A percentile compares a stretch with the other conserved stretches of the same genome.
Evolutionary conservation across 2,888 invertebrate genomes (phyloP).

Genomic region (Pandemis heparana): DNA sequence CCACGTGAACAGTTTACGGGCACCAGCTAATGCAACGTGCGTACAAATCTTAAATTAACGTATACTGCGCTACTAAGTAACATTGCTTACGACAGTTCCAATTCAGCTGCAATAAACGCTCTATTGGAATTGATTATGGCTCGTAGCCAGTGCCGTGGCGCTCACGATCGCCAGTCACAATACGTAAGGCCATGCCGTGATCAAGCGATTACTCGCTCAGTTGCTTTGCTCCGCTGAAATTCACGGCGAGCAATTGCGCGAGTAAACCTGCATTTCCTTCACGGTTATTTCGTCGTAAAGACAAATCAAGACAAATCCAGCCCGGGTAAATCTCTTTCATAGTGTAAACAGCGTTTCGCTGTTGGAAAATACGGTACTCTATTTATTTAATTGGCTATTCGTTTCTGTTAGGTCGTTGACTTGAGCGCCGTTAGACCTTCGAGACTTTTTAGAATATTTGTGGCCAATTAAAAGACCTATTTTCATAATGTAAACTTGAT

Average conservation of each 20-base stretch:
- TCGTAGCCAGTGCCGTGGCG: slow-evolving; percentile 49
- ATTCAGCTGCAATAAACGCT: slow-evolving; percentile 48
- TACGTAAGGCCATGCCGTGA: slow-evolving; percentile 35
- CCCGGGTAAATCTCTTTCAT: slow-evolving; percentile 31
- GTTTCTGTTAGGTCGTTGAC: background rate
- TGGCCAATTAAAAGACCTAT: background rate
- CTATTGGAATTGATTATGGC: slow-evolving; percentile 57
- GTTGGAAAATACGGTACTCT: slow-evolving; percentile 4
- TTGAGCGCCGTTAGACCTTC: background rate
- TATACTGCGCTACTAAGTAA: background rate
- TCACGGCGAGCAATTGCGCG: slow-evolving; percentile 41
- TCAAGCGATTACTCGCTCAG: slow-evolving; percentile 41
- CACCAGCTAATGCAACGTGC: too few species aligned
- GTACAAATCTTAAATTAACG: too few species aligned
- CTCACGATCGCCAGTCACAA: slow-evolving; percentile 51
- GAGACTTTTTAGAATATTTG: background rate
- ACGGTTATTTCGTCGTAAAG: slow-evolving; percentile 42
- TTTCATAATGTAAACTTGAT: background rate
- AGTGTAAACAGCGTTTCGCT: slow-evolving; percentile 26
- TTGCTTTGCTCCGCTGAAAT: slow-evolving; percentile 38
- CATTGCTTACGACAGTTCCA: slow-evolving; percentile 20
- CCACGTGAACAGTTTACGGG: too few species aligned
- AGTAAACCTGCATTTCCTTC: slow-evolving; percentile 42
- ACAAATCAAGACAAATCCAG: slow-evolving; percentile 43
- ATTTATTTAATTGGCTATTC: slow-evolving; percentile 15